Conservation (phyloP, 2,113 vertebrate genomes). For the Lophura nycthemera region DNA sequence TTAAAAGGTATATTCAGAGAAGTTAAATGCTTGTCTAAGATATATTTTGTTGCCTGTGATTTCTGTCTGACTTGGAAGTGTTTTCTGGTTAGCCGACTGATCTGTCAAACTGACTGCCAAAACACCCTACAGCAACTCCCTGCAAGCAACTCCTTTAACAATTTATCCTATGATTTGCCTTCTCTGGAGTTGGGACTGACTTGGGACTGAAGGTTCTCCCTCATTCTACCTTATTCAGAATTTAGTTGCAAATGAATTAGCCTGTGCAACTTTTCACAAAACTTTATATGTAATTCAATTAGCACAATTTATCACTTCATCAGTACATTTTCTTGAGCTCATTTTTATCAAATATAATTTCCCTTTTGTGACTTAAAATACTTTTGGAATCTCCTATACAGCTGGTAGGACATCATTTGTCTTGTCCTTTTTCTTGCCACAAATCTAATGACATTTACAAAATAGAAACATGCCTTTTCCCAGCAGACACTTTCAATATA, state of each 20-base stretch:
- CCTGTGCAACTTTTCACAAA: background rate
- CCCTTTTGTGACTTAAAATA: background rate
- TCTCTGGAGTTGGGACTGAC: background rate
- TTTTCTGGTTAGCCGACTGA: background rate
- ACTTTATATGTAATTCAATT: background rate
- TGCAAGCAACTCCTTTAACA: background rate
- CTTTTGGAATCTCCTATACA: background rate
- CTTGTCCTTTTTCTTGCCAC: background rate
- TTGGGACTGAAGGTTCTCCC: background rate
- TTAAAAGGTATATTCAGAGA: background rate
- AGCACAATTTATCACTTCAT: background rate
- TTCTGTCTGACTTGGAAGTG: conserved; percentile 1
- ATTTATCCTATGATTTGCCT: background rate
- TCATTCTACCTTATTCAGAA: background rate
- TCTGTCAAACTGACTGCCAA: background rate
- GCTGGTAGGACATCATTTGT: background rate
- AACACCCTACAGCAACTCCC: background rate
- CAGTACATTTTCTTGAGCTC: background rate
- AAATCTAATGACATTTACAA: background rate
- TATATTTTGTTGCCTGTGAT: background rate
- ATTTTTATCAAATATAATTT: background rate
- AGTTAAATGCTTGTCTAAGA: background rate
- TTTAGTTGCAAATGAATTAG: background rate
- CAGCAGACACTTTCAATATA: background rate
- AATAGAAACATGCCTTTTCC: background rate